Evolutionary conservation across 2,113 vertebrate genomes (phyloP), one percentile per base, ranked within the genome.

Genomic region (Podiceps cristatus): DNA sequence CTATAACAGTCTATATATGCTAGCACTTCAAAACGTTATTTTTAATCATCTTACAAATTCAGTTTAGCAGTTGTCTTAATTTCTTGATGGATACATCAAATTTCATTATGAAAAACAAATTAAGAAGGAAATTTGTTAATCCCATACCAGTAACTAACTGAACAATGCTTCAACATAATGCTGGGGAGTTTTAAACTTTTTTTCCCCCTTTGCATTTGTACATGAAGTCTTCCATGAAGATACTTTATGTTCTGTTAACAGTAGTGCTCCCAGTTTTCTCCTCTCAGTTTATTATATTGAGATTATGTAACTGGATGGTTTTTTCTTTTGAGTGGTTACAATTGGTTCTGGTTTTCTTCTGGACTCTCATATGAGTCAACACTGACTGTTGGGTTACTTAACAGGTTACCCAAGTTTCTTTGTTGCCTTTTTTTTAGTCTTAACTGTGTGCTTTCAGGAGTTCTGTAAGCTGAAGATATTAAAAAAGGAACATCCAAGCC

Each of bases 321-420:
- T 95, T 95, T 92, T 94, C 50, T n/a, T 67, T 66, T 60, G 71
- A 71, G 50, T 79, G 40, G 79, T 86, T 96, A 49, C 50, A 87
- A 28, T 45, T 75, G 24, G 44, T 93, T 77, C 85, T 86, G n/a
- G 15, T 76, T 90, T 91, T 91, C 68, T 91, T 92, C 67, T 24
- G 60, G 96, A 68, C 42, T 79, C 50, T 83, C 84, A 44, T 59
- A 87, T 73, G 35, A 86, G 76, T 74, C 15, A 73, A 49, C 87
- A 42, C 53, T 73, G 49, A 88, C 29, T 33, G 53, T 59, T 94
- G 49, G 60, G 69, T 52, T 84, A 44, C 45, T 52, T 35, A 40
- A 52, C 14, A 44, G 29, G 24, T 62, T 60, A 83, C 18, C 18
- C 18, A 23, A 50, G 23, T 71, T 50, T 19, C 8, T 50, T 42